Evolutionary conservation across 35 echinoderm and acorn worm species (phyloP).

Genomic region (Patiria miniata): DNA sequence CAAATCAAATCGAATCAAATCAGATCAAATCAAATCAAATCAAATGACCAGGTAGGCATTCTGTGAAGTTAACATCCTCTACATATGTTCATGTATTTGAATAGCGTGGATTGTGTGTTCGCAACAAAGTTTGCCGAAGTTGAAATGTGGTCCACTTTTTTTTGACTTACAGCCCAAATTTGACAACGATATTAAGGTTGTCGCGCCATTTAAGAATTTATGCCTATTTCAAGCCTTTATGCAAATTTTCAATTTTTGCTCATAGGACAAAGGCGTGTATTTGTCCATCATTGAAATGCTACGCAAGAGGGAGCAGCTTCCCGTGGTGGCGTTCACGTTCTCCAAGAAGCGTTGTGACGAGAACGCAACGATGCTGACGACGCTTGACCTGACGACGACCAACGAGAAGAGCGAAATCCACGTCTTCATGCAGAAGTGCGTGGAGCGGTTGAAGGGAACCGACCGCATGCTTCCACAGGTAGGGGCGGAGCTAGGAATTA

Average conservation of each 20-base stretch:
- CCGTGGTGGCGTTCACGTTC: constrained; percentile 91
- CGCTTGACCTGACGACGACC: constrained; percentile 82
- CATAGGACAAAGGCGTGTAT: constrained; percentile 88
- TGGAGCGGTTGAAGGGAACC: constrained; percentile 72
- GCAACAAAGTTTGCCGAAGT: no score
- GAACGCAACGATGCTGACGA: constrained; percentile 69
- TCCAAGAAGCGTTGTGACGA: constrained; percentile 97
- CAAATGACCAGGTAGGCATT: neutral
- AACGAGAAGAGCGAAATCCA: constrained; percentile 90
- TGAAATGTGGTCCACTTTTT: no score
- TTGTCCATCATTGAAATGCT: constrained; percentile 90
- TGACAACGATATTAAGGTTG: no score
- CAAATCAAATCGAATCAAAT: neutral
- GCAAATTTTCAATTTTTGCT: no score
- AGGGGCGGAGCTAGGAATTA: neutral
- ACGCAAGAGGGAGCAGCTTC: constrained; percentile 87
- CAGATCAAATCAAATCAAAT: neutral
- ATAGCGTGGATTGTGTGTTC: no score
- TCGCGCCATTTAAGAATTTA: no score
- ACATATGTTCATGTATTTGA: no score
- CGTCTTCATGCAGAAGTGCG: constrained; percentile 86
- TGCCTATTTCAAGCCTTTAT: no score
- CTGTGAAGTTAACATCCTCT: neutral
- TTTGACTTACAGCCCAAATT: no score
- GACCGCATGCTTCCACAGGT: constrained; percentile 92